A percentile compares a stretch with the other conserved stretches of the same genome.
Conservation (phyloP, 1,140 invertebrate genomes). For the Drosophila arizonae region DNA sequence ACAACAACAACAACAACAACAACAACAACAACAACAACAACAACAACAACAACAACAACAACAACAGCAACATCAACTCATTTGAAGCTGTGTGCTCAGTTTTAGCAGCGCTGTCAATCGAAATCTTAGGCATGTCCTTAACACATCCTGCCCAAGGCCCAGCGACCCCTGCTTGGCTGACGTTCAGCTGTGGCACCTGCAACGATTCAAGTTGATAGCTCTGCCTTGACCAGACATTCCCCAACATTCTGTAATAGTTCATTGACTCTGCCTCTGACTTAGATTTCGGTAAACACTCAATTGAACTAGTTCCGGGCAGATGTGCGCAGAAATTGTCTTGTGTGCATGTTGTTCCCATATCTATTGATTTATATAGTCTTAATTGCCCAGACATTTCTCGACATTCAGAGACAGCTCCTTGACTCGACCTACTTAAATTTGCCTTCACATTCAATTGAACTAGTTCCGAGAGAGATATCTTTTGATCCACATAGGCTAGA, state of each 20-base stretch:
- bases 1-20: no score
- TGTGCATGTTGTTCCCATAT: no score
- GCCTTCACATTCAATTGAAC: no score
- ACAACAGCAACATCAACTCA: neutral
- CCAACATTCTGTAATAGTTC: neutral
- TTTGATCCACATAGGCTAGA: no score
- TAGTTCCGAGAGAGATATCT: no score
- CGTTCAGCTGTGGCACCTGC: constrained; percentile 3
- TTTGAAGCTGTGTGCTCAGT: constrained; percentile 1
- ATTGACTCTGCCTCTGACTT: neutral
- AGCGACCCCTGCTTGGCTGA: no score
- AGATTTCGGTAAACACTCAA: neutral
- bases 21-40: neutral
- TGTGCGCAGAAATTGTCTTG: no score
- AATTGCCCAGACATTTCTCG: no score
- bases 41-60: no score
- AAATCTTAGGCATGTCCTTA: constrained; percentile 34
- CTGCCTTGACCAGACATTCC: neutral
- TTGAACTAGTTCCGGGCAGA: constrained; percentile 1
- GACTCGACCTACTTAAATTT: no score
- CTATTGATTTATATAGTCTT: no score
- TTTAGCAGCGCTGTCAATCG: constrained; percentile 36
- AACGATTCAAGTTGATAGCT: neutral
- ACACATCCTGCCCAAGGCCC: neutral
- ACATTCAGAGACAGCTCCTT: no score